Percentiles rank a stretch among this genome's conserved stretches.
These are phyloP conservation scores for Dicrostonyx torquatus DNA, from an alignment of 2,797 vertebrate species.

Conservation along the genomic window DNA sequence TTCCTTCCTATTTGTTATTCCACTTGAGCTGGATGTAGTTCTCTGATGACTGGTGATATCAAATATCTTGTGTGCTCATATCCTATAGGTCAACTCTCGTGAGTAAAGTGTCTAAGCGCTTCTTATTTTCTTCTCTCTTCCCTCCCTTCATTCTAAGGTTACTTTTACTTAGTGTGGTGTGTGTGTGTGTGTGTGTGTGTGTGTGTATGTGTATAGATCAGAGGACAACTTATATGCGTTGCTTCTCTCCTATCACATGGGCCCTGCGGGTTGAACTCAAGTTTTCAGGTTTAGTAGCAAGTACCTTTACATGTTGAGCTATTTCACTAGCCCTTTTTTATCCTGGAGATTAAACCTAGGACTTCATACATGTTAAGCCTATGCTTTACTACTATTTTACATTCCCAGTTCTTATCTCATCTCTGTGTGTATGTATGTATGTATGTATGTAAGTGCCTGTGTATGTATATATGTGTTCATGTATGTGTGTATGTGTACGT, in stretches of 20 bases:
- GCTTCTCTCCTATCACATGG: not conserved
- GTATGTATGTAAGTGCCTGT: too few relatives aligned
- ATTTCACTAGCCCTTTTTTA: not conserved
- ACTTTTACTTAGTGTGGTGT: not conserved
- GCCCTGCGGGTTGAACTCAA: not conserved
- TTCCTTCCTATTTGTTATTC: not conserved
- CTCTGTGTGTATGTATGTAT: not conserved
- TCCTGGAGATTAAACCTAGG: not conserved
- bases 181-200: not conserved
- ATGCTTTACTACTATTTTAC: not conserved
- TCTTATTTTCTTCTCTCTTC: not conserved
- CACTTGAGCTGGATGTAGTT: not conserved
- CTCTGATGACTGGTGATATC: not conserved
- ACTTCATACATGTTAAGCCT: not conserved
- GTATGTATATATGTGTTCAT: too few relatives aligned
- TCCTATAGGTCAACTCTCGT: too few relatives aligned
- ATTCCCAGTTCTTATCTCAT: not conserved
- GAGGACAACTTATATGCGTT: not conserved
- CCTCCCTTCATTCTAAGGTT: not conserved
- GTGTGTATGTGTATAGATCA: not conserved
- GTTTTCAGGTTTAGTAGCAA: not conserved
- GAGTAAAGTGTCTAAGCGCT: not conserved
- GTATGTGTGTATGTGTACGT: too few relatives aligned
- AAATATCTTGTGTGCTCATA: not conserved
- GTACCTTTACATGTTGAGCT: not conserved